These are phyloP conservation scores for Myripristis jacobus DNA, from an alignment of 2,797 vertebrate species.

Conservation along the genomic window DNA sequence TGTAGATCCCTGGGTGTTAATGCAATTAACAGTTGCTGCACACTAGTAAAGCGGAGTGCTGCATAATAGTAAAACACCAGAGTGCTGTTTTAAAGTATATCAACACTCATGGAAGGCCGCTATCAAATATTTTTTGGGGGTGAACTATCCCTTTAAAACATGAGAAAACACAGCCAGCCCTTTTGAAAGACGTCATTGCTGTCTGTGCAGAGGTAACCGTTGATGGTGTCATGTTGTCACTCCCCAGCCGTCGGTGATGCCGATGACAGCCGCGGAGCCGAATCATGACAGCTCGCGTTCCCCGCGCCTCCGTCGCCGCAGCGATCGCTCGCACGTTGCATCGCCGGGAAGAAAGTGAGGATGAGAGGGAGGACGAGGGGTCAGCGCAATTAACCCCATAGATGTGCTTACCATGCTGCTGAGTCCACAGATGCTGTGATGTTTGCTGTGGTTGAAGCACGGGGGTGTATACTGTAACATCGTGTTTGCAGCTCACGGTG, in stretches of 20 bases:
- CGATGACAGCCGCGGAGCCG: slow-evolving; percentile 15
- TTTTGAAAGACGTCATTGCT: too few species aligned
- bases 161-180: too few species aligned
- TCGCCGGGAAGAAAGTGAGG: slow-evolving; percentile 22
- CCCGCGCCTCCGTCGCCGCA: slow-evolving; percentile 15
- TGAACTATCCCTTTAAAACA: too few species aligned
- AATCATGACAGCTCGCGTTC: slow-evolving; percentile 2
- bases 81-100: too few species aligned
- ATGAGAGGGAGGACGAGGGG: slow-evolving; percentile 50
- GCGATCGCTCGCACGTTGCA: slow-evolving; percentile 20
- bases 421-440: slow-evolving; percentile 6
- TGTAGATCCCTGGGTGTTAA: too few species aligned
- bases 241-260: slow-evolving; percentile 20
- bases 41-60: too few species aligned
- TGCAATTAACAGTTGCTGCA: too few species aligned
- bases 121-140: too few species aligned
- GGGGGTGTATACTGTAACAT: slow-evolving; percentile 2
- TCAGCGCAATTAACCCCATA: slow-evolving; percentile 66
- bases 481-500: slow-evolving; percentile 41
- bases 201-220: background rate
- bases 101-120: too few species aligned
- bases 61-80: too few species aligned
- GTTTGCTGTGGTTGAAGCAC: slow-evolving; percentile 32
- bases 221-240: slow-evolving; percentile 10
- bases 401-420: slow-evolving; percentile 57